Percentiles rank a stretch among this genome's conserved stretches.
Conservation (phyloP, 2,797 vertebrate genomes). For the Rhincodon typus region DNA sequence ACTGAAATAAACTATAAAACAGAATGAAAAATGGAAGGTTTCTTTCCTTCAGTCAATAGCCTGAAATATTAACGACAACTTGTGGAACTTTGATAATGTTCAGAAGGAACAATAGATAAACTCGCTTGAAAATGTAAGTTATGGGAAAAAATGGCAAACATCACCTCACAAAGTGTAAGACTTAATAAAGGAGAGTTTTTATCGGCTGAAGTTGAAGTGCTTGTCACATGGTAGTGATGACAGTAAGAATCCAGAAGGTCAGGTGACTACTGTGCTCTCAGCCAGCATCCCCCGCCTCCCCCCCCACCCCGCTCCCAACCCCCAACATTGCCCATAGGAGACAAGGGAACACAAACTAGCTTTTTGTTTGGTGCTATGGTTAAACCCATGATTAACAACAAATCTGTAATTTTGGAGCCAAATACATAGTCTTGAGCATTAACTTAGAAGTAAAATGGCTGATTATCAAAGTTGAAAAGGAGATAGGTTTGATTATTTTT, state of each 20-base stretch:
- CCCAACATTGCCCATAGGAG: conserved; percentile 32
- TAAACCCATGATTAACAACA: conserved; percentile 48
- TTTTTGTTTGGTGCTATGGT: conserved; percentile 43
- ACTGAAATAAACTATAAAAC: conserved; percentile 54
- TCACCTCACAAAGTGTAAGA: conserved; percentile 54
- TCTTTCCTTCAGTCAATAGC: conserved; percentile 62
- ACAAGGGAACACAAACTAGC: conserved; percentile 41
- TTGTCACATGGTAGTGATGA: conserved; percentile 49
- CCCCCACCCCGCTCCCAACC: too few species aligned
- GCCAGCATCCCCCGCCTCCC: too few species aligned
- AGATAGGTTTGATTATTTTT: conserved; percentile 41
- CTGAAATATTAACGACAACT: conserved; percentile 59
- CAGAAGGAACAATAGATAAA: conserved; percentile 46
- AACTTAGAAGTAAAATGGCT: conserved; percentile 41
- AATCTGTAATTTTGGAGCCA: conserved; percentile 41
- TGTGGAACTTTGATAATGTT: conserved; percentile 56
- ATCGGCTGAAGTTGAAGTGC: conserved; percentile 44
- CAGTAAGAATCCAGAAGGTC: conserved; percentile 51
- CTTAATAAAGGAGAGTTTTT: conserved; percentile 51
- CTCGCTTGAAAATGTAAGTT: conserved; percentile 55
- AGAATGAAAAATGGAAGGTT: conserved; percentile 56
- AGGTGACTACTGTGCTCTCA: conserved; percentile 41
- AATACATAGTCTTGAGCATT: conserved; percentile 33
- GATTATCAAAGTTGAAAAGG: conserved; percentile 38
- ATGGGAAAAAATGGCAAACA: conserved; percentile 60